Percentiles rank a stretch among this genome's conserved stretches.
These are phyloP conservation scores for Anguilla pacifica DNA, from an alignment of 2,797 vertebrate species.

Conservation along the genomic window DNA sequence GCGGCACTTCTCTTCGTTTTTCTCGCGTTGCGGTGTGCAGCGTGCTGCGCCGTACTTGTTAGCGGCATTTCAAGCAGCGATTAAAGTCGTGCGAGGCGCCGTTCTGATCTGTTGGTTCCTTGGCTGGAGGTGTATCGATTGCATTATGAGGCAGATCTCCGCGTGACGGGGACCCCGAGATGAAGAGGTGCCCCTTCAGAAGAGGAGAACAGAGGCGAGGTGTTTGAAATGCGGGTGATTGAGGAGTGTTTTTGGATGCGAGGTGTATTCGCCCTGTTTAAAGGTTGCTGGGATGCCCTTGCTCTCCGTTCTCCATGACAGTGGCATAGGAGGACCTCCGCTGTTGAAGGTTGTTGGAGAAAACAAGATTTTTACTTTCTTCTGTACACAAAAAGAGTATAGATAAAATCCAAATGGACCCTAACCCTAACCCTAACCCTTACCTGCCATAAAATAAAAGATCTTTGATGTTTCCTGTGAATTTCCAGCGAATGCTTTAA, in stretches of 20 bases:
- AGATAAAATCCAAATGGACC: background rate
- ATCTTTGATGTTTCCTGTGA: background rate
- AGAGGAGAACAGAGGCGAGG: background rate
- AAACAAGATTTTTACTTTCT: background rate
- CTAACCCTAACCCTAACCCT: background rate
- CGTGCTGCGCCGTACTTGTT: background rate
- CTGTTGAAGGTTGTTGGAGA: background rate
- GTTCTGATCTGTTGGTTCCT: background rate
- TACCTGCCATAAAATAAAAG: background rate
- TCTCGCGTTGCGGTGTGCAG: background rate
- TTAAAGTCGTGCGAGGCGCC: background rate
- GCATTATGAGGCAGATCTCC: background rate
- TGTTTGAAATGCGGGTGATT: conserved; percentile 1
- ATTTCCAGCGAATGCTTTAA: background rate
- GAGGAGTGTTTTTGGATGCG: background rate
- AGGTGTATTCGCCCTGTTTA: background rate
- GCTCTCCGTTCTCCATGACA: background rate
- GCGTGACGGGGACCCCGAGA: background rate
- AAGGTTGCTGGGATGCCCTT: background rate
- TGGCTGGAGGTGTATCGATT: background rate
- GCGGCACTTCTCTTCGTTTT: background rate
- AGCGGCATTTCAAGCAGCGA: background rate
- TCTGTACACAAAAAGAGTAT: no score
- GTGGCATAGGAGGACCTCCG: background rate
- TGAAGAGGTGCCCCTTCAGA: background rate